Base-by-base conservation (phyloP, 2,113 vertebrate genomes). In the Andinoacara biseriatus region DNA sequence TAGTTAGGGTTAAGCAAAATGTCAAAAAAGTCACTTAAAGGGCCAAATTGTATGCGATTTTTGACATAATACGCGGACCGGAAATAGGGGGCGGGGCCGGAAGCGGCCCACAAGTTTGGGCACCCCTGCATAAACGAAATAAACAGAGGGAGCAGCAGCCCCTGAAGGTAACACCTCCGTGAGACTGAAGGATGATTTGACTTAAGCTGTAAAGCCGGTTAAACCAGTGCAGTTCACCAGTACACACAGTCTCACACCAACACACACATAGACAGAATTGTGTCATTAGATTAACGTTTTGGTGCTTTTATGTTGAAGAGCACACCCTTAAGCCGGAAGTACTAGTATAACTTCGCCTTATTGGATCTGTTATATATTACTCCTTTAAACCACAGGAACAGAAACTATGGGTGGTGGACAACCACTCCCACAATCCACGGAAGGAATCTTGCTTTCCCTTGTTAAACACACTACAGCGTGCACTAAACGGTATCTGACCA, bases 281-380 rank as follows among this genome's bases (percentile, higher is more conserved):
- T 17, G 46, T 5, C 5, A 61, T 54, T 4, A 67, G 33, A 33
- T 4, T 43, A 62, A 81, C 49, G 43, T n/a, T 74, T 2, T 56
- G 18, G 43, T 63, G 72, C 62, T 75, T 85, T 89, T 81, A 87
- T 72, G 14, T 62, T 88, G 78, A 88, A 77, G 38, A 78, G 17
- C 26, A 31, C 7, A 54, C 6, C 38, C 10, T 82, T 17, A 62
- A 18, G 2, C 38, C 49, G 62, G 79, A 82, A 58, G 58, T 46
- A 24, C 29, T 14, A 22, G 24, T 26, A 31, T 35, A 35, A 7
- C 22, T 43, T 80, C 65, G 81, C 59, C 80, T 86, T 75, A 33
- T 77, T 26, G 33, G 14, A 26, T 15, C 7, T n/a, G 43, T 17
- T 67, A 11, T 35, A 7, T 10, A 43, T 74, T 7, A 69, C 15